phyloP scores from a whole-genome alignment of 2,797 vertebrate species.

The Rhinatrema bivittatum region DNA sequence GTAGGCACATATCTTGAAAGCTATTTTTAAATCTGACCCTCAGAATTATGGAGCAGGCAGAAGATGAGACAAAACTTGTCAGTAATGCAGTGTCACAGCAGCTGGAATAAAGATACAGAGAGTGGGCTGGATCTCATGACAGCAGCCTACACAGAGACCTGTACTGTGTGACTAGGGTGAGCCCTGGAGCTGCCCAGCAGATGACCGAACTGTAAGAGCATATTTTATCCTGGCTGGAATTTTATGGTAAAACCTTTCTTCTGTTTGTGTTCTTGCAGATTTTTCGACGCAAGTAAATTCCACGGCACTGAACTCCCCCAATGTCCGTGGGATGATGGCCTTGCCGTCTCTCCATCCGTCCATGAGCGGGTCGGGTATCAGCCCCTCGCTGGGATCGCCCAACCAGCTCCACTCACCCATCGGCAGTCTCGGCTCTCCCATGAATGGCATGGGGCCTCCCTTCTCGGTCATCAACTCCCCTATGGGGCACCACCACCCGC shows the following conservation, averaged over 20 bases:
- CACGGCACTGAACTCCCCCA: conserved; percentile 75
- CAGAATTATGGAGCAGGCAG: too few species aligned
- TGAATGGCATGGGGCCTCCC: conserved; percentile 67
- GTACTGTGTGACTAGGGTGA: too few species aligned
- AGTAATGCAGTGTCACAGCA: too few species aligned
- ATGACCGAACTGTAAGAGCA: too few species aligned
- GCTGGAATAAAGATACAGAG: too few species aligned
- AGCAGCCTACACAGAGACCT: too few species aligned
- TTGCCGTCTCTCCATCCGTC: conserved; percentile 72
- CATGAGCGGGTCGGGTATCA: conserved; percentile 62
- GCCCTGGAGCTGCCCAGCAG: too few species aligned
- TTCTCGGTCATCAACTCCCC: conserved; percentile 96
- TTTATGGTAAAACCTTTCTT: too few species aligned
- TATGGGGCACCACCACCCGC: conserved; percentile 86
- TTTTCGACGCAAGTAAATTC: conserved; percentile 80
- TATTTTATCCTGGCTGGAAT: too few species aligned
- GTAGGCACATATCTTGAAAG: conserved; percentile 6
- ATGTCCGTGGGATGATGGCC: conserved; percentile 76
- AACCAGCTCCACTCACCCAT: conserved; percentile 89
- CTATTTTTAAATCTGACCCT: conserved; percentile 35
- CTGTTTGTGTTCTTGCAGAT: conserved; percentile 67
- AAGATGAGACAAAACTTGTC: too few species aligned
- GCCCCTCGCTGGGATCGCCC: conserved; percentile 71
- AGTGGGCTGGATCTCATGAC: too few species aligned
- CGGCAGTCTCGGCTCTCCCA: conserved; percentile 79